Percentiles rank a stretch among this genome's conserved stretches.
These are phyloP conservation scores for Lacerta agilis DNA, from an alignment of 2,797 vertebrate species.

Conservation along the genomic window DNA sequence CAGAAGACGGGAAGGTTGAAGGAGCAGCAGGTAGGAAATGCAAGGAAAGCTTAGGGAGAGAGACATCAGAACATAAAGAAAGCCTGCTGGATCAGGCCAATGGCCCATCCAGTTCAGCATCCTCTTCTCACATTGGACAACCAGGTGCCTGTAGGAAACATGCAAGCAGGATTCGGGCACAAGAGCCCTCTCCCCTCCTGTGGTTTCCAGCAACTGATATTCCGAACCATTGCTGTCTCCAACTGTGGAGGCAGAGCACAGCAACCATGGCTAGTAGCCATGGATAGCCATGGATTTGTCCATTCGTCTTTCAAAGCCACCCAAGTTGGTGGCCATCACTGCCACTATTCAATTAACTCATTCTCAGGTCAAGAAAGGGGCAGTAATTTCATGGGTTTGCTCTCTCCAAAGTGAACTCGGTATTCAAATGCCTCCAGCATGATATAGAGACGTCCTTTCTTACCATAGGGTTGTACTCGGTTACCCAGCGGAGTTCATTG, in stretches of 20 bases:
- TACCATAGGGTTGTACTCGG: conserved; percentile 91
- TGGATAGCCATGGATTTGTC: too few relatives aligned
- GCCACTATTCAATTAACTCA: not conserved
- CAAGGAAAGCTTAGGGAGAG: not conserved
- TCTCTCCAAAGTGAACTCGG: not conserved
- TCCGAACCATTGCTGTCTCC: too few relatives aligned
- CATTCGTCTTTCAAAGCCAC: too few relatives aligned
- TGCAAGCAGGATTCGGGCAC: too few relatives aligned
- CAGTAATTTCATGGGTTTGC: not conserved
- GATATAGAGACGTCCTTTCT: conserved; percentile 1
- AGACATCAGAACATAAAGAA: not conserved
- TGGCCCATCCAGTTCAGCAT: too few relatives aligned
- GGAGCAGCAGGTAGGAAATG: not conserved
- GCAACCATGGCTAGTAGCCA: too few relatives aligned
- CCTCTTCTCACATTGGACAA: too few relatives aligned
- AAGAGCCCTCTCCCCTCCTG: too few relatives aligned
- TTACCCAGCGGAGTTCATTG: conserved; percentile 87
- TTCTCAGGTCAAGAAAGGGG: not conserved
- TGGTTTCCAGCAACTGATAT: too few relatives aligned
- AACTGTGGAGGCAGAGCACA: too few relatives aligned
- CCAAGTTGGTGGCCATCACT: not conserved
- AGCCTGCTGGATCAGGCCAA: too few relatives aligned
- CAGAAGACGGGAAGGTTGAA: not conserved
- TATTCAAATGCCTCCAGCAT: not conserved
- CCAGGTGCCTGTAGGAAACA: too few relatives aligned